Percentiles rank a stretch among this genome's conserved stretches.
These are phyloP conservation scores for Drosophila sulfurigaster DNA, from an alignment of 1,140 invertebrate genomes.

Conservation along the genomic window DNA sequence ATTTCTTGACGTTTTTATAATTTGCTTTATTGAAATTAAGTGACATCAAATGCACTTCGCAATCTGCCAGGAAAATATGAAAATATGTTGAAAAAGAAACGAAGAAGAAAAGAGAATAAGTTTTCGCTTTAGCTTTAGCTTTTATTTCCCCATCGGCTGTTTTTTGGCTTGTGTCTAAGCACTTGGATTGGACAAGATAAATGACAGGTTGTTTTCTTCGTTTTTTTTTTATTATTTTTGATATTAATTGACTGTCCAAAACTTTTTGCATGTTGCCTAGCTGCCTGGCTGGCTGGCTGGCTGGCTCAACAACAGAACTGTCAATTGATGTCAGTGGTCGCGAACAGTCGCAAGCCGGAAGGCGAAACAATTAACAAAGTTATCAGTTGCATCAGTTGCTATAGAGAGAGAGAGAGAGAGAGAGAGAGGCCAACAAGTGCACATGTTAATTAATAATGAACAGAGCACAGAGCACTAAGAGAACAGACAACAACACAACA, in stretches of 20 bases:
- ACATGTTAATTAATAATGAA: slow-evolving; percentile 32
- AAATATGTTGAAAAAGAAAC: neutral
- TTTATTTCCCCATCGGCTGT: too few relatives aligned
- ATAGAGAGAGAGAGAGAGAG: too few relatives aligned
- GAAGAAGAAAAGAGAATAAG: neutral
- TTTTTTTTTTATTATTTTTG: too few relatives aligned
- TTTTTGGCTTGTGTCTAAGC: neutral
- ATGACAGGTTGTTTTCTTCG: neutral
- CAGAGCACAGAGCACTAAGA: neutral
- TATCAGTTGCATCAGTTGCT: slow-evolving; percentile 15
- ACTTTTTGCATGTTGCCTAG: slow-evolving; percentile 8
- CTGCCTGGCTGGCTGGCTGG: neutral
- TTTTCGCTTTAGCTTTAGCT: neutral
- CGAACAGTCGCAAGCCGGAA: neutral
- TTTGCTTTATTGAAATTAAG: too few relatives aligned
- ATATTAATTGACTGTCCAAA: slow-evolving; percentile 33
- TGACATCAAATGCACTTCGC: neutral
- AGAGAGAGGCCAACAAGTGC: neutral
- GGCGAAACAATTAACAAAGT: slow-evolving; percentile 14
- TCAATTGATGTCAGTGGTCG: slow-evolving; percentile 9
- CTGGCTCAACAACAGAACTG: slow-evolving; percentile 14
- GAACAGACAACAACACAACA: neutral
- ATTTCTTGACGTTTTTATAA: too few relatives aligned
- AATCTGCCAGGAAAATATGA: neutral
- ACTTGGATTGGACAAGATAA: slow-evolving; percentile 1